A percentile compares a stretch with the other conserved stretches of the same genome.
These are phyloP conservation scores for Harlomillsia oculata DNA, from an alignment of 1,140 invertebrate species.

Conservation along the genomic window DNA sequence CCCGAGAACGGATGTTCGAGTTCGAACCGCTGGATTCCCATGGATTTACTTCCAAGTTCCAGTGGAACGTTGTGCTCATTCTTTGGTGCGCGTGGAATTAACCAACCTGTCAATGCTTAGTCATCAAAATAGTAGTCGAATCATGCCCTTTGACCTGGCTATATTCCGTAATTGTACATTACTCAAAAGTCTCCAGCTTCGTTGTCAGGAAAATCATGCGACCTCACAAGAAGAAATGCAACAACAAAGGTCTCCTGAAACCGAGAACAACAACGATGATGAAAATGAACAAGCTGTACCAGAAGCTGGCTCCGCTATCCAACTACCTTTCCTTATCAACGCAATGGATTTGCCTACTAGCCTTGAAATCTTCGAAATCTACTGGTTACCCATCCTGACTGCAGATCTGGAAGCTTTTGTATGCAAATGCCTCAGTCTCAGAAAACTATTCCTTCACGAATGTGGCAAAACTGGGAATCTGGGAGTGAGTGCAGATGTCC, in stretches of 20 bases:
- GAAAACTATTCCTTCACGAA: slow-evolving; percentile 21
- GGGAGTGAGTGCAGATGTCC: slow-evolving; percentile 20
- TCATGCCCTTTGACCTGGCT: slow-evolving; percentile 21
- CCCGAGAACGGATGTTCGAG: slow-evolving; percentile 7
- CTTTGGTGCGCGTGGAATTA: slow-evolving; percentile 20
- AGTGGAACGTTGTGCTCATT: slow-evolving; percentile 10
- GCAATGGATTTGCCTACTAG: slow-evolving; percentile 18
- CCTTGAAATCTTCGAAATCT: slow-evolving; percentile 18
- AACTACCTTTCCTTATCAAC: slow-evolving; percentile 21
- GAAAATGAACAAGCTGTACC: neutral
- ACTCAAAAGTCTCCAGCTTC: slow-evolving; percentile 15
- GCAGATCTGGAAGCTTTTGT: slow-evolving; percentile 15
- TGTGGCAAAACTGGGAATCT: slow-evolving; percentile 15
- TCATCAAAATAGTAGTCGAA: neutral
- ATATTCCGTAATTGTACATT: slow-evolving; percentile 16
- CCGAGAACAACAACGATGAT: neutral
- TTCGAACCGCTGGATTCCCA: slow-evolving; percentile 22
- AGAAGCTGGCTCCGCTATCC: neutral
- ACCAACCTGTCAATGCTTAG: slow-evolving; percentile 20
- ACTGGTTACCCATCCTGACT: slow-evolving; percentile 19
- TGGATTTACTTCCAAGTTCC: slow-evolving; percentile 25
- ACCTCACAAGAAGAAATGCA: slow-evolving; percentile 3
- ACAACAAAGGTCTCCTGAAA: neutral
- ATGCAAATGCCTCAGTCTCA: slow-evolving; percentile 12
- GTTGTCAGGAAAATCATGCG: slow-evolving; percentile 5